A percentile compares a stretch with the other conserved stretches of the same genome.
Conservation (phyloP, 2,113 vertebrate genomes). For the Todiramphus saurophagus region DNA sequence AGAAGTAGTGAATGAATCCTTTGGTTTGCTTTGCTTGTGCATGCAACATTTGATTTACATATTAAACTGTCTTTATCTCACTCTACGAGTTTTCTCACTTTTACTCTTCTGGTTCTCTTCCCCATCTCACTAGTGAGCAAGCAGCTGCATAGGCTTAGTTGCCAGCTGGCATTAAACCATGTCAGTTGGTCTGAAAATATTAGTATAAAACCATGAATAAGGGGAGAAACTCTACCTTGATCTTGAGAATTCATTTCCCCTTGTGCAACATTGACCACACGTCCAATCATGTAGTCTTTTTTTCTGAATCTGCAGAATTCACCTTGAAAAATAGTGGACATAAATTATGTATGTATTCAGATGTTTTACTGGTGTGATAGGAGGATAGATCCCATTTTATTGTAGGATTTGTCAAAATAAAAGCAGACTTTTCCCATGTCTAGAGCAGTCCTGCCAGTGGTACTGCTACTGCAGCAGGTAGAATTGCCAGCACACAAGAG, state of each 20-base stretch:
- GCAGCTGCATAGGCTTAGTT: neutral
- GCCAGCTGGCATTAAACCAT: neutral
- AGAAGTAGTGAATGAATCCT: neutral
- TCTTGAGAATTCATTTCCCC: neutral
- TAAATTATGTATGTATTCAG: neutral
- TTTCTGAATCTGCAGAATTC: neutral
- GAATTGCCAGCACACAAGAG: neutral
- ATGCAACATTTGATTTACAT: neutral
- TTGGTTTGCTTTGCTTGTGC: neutral
- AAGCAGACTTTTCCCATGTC: neutral
- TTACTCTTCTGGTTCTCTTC: neutral
- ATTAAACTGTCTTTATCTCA: neutral
- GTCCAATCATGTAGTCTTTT: fast-evolving
- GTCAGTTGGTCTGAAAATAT: neutral
- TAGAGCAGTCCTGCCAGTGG: neutral
- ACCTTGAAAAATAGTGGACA: neutral
- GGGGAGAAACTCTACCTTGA: neutral
- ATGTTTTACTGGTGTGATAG: neutral
- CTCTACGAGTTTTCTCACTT: neutral
- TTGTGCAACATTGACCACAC: neutral
- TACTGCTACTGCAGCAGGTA: fast-evolving
- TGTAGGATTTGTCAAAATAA: neutral
- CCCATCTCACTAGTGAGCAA: neutral
- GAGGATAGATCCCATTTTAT: neutral
- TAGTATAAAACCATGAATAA: neutral